These are phyloP conservation scores for Steinernema carpocapsae DNA, from an alignment of 2,888 invertebrate species.

Conservation along the genomic window DNA sequence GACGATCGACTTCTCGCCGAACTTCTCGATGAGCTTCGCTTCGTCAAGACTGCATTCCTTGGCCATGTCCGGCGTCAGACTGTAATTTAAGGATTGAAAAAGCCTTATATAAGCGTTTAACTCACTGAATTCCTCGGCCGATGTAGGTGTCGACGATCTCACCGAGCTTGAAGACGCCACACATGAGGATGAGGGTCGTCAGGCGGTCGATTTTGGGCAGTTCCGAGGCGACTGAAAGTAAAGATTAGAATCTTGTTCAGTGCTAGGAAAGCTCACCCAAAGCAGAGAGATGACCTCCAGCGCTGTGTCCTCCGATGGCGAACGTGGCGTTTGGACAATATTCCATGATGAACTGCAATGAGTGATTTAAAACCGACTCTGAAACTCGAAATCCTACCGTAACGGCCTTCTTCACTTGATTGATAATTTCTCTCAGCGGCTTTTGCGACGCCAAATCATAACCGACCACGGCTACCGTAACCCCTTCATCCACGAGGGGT, in stretches of 20 bases:
- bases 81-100: no score
- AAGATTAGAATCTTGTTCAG: neutral
- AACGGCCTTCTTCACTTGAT: constrained; percentile 24
- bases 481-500: constrained; percentile 35
- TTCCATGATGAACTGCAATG: constrained; percentile 29
- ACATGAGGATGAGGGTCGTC: constrained; percentile 27
- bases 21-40: neutral
- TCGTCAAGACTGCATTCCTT: neutral
- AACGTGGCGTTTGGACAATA: constrained; percentile 30
- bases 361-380: no score
- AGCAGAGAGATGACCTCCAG: constrained; percentile 36
- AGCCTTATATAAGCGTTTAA: neutral
- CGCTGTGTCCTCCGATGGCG: constrained; percentile 38
- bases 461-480: constrained; percentile 37
- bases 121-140: constrained; percentile 34
- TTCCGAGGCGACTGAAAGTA: constrained; percentile 1
- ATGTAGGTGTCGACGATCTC: constrained; percentile 34
- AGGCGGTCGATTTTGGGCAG: constrained; percentile 24
- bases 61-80: constrained; percentile 6
- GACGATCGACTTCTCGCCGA: constrained; percentile 1
- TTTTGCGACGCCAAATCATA: constrained; percentile 36
- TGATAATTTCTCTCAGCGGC: constrained; percentile 14
- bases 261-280: neutral
- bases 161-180: constrained; percentile 33
- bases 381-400: no score